Evolutionary conservation across 2,797 vertebrate species (phyloP), one percentile per base, ranked within the genome.

Genomic region (Heliangelus exortis): DNA sequence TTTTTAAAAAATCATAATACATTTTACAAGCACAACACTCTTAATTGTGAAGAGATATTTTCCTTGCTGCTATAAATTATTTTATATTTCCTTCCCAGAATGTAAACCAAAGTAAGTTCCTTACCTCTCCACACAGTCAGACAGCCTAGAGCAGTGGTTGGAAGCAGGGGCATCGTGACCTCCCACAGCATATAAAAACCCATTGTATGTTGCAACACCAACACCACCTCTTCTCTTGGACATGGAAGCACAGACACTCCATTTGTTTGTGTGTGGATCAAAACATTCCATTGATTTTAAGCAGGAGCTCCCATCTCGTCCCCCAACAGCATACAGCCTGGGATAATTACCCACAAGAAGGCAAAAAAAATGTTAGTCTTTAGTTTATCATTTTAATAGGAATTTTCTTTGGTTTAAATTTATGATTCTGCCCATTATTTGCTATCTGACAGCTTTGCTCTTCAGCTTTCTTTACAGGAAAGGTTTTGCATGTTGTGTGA

Each of bases 261-360:
- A 99, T 93, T 99, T 99, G 98, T 99, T 99, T 33, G 99, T 99
- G 94, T 99, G 99, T 0, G 99, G 99, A 89, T 99, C 99, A 50
- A 99, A 99, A 61, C 98, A 99, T 96, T 99, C 99, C 98, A 99
- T 99, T 10, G 99, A 99, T 96, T 99, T 98, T 69, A 99, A 97
- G 80, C 99, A 99, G 3, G 99, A 99, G 97, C 99, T 99, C 80
- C 99, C 99, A 12, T 99, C 99, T 61, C 99, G 97, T 29, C 99
- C 99, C 2, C 99, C 99, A 3, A 99, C 99, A 2, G 99, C 99
- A 54, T 99, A 99, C 59, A 99, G 91, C 68, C 99, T 99, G 80
- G 17, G 28, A 96, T 12, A 90, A 68, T 69, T 61, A 12, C 43
- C 87, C 67, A 50, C 36, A 45, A 7, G 15, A 76, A 84, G 41